A percentile compares a stretch with the other conserved stretches of the same genome.
Evolutionary conservation across 53 echinoderm and acorn worm species (phyloP).

Genomic region (Mesocentrotus franciscanus): DNA sequence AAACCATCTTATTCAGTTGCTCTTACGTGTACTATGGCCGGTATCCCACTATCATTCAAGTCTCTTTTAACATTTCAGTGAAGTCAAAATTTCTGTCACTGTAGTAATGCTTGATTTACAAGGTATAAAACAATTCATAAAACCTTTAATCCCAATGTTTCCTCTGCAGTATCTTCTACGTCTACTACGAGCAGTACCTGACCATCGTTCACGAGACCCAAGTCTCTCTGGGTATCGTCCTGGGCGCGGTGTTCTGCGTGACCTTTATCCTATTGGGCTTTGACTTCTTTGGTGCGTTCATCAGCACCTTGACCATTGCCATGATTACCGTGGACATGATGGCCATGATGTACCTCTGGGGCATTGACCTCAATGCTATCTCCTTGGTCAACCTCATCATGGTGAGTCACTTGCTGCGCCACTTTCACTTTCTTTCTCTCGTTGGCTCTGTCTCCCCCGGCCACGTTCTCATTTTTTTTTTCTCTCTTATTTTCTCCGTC

Average conservation of each 20-base stretch:
- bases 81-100: too few relatives aligned
- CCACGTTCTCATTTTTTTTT: too few relatives aligned
- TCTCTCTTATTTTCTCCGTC: too few relatives aligned
- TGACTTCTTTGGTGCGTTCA: slow-evolving; percentile 85
- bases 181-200: slow-evolving; percentile 97
- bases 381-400: slow-evolving; percentile 96
- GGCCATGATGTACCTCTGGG: slow-evolving; percentile 93
- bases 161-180: slow-evolving; percentile 88
- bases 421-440: not conserved
- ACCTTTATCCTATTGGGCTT: slow-evolving; percentile 89
- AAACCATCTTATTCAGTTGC: too few relatives aligned
- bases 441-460: not conserved
- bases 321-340: slow-evolving; percentile 93
- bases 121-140: not conserved
- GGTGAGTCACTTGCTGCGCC: slow-evolving; percentile 71
- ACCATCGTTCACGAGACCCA: slow-evolving; percentile 79
- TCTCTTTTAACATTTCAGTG: too few relatives aligned
- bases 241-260: slow-evolving; percentile 88
- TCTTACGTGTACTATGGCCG: too few relatives aligned
- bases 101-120: not conserved
- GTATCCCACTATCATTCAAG: too few relatives aligned
- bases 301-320: slow-evolving; percentile 88
- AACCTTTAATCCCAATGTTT: not conserved
- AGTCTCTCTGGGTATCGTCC: slow-evolving; percentile 80
- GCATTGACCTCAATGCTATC: slow-evolving; percentile 87